Evolutionary conservation across 2,888 invertebrate species (phyloP), one percentile per base, ranked within the genome.

Genomic region (Ectemnius continuus): DNA sequence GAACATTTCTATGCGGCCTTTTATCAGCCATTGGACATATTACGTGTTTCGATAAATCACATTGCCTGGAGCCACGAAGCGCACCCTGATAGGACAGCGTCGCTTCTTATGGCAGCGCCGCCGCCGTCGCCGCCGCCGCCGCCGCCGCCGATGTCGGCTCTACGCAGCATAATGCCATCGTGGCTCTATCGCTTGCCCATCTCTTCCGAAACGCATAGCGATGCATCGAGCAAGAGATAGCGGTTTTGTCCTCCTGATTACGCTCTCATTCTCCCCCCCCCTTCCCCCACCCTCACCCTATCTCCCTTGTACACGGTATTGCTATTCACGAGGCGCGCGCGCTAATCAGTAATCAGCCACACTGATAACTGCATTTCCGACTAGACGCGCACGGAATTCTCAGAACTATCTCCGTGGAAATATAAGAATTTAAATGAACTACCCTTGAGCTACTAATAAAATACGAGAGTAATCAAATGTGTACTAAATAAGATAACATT

Each of bases 41-140:
- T 77, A 77, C 77, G 76, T 77, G 76, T 77, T 76, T 76, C 77
- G 77, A 77, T 77, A 77, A 77, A 77, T 77, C 77, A 77, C 16
- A 36, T 77, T 69, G 76, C 76, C 62, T 66, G 63, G 68, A 72
- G 67, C 52, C 23, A 69, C 63, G 72, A 67, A 75, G 72, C 67
- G 72, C 71, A 57, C 68, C 60, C 72, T 65, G 76, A 75, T 71
- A 75, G 75, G 75, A 71, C 65, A 71, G 18, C 61, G 67, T 47
- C 72, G 59, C 76, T 76, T 67, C 69, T 77, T 69, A 60, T 66
- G 62, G 76, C 52, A 59, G 59, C 72, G 77, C 72, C 62, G 66
- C 69, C 60, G 65, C 52, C 69, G 72, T 76, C 76, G 75, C n/a
- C n/a, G n/a, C n/a, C n/a, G n/a, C n/a, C n/a, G n/a, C n/a, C n/a